Conservation (phyloP, 2,888 invertebrate species). For the Drosophila siamana region DNA sequence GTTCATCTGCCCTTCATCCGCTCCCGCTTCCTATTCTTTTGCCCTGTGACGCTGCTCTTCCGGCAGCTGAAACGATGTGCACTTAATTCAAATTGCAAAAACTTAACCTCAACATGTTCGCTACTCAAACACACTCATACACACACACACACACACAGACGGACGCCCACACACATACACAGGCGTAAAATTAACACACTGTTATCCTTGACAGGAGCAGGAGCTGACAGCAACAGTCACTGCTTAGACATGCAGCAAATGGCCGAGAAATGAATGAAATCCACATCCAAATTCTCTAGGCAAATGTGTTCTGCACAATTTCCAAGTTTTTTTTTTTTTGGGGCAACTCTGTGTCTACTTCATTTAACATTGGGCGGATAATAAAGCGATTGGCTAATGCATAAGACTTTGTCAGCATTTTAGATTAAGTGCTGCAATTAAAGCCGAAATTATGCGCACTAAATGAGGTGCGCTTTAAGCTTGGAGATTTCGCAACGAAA, state of each 20-base stretch:
- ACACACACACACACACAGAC: constrained; percentile 8
- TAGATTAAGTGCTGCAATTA: neutral
- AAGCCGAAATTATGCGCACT: neutral
- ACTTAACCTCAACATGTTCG: constrained; percentile 71
- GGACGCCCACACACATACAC: constrained; percentile 6
- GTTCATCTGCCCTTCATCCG: constrained; percentile 1
- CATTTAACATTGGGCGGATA: neutral
- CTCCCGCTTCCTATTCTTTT: neutral
- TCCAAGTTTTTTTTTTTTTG: neutral
- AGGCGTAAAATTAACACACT: constrained; percentile 74
- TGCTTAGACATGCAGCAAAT: constrained; percentile 69
- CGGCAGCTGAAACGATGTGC: constrained; percentile 49
- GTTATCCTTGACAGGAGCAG: constrained; percentile 42
- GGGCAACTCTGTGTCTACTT: neutral
- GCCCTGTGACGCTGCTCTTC: neutral
- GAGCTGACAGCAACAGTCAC: constrained; percentile 40
- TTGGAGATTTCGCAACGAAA: constrained; percentile 4
- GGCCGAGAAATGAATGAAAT: constrained; percentile 60
- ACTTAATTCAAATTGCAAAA: constrained; percentile 79
- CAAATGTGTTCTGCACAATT: constrained; percentile 29
- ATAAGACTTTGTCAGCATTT: neutral
- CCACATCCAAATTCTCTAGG: constrained; percentile 14
- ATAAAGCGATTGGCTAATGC: constrained; percentile 4
- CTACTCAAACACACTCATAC: constrained; percentile 28
- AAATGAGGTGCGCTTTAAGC: too few relatives aligned